Conservation (phyloP, 2,888 invertebrate genomes). For the Cerceris rybyensis region DNA sequence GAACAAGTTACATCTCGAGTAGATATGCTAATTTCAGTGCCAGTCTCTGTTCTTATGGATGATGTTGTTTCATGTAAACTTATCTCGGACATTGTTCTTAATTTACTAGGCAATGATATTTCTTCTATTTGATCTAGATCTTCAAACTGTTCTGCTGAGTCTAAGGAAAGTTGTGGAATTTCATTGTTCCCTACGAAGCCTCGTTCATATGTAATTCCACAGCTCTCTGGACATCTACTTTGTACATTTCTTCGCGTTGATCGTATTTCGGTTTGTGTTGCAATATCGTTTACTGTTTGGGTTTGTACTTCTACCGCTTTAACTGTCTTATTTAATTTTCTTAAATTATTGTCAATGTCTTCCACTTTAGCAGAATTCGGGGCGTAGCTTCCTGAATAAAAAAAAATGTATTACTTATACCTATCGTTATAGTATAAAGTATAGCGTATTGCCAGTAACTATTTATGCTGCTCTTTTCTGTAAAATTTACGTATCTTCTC, state of each 20-base stretch:
- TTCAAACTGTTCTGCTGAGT: slow-evolving; percentile 74
- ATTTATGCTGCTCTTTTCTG: background rate
- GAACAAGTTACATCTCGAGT: slow-evolving; percentile 79
- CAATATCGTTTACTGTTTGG: slow-evolving; percentile 80
- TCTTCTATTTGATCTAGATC: slow-evolving; percentile 77
- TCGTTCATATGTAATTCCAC: slow-evolving; percentile 70
- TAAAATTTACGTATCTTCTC: slow-evolving; percentile 3
- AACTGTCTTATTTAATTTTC: slow-evolving; percentile 66
- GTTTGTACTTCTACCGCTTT: slow-evolving; percentile 79
- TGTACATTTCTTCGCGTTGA: slow-evolving; percentile 52
- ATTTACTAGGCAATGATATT: slow-evolving; percentile 75
- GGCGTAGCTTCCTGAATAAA: slow-evolving; percentile 25
- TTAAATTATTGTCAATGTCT: slow-evolving; percentile 47
- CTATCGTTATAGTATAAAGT: background rate
- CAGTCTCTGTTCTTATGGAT: slow-evolving; percentile 80
- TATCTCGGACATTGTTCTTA: slow-evolving; percentile 80
- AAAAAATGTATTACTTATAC: slow-evolving; percentile 6
- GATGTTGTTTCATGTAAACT: slow-evolving; percentile 81
- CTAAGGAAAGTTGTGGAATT: slow-evolving; percentile 70
- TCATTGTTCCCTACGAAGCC: slow-evolving; percentile 62
- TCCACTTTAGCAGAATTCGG: slow-evolving; percentile 25
- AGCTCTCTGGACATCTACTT: slow-evolving; percentile 66
- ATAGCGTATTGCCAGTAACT: slow-evolving; percentile 4
- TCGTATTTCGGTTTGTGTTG: slow-evolving; percentile 77
- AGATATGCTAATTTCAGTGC: slow-evolving; percentile 80